Percentiles rank a stretch among this genome's conserved stretches.
Evolutionary conservation across 2,888 invertebrate genomes (phyloP).

Genomic region (Polydrusus cervinus): DNA sequence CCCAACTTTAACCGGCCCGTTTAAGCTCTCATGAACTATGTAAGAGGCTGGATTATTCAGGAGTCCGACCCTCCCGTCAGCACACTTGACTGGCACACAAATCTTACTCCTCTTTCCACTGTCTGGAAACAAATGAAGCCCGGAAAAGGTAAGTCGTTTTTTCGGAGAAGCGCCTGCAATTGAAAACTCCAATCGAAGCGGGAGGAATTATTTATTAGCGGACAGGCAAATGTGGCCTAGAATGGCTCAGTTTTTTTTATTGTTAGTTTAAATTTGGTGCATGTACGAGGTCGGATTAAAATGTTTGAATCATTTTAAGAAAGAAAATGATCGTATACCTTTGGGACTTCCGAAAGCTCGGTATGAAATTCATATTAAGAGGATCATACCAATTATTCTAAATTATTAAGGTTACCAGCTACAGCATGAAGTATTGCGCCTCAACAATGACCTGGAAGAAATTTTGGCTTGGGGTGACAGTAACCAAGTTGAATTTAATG

Average conservation of each 20-base stretch:
- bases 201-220: conserved; percentile 46
- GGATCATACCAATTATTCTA: too few relatives aligned
- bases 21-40: conserved; percentile 71
- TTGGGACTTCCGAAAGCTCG: too few relatives aligned
- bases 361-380: too few relatives aligned
- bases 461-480: too few relatives aligned
- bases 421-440: too few relatives aligned
- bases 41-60: conserved; percentile 70
- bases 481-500: too few relatives aligned
- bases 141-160: conserved; percentile 52
- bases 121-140: conserved; percentile 53
- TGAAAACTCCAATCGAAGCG: conserved; percentile 49
- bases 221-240: conserved; percentile 28
- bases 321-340: too few relatives aligned
- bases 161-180: conserved; percentile 36
- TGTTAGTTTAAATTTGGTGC: background rate
- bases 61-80: conserved; percentile 69
- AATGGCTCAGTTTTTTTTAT: conserved; percentile 5
- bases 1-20: conserved; percentile 59
- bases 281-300: background rate
- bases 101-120: conserved; percentile 64
- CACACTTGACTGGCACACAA: conserved; percentile 71
- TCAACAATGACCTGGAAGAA: too few relatives aligned
- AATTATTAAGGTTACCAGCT: too few relatives aligned
- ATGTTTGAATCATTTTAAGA: too few relatives aligned